Conservation (phyloP, 2,888 invertebrate genomes). For the Pasiphila rectangulata region DNA sequence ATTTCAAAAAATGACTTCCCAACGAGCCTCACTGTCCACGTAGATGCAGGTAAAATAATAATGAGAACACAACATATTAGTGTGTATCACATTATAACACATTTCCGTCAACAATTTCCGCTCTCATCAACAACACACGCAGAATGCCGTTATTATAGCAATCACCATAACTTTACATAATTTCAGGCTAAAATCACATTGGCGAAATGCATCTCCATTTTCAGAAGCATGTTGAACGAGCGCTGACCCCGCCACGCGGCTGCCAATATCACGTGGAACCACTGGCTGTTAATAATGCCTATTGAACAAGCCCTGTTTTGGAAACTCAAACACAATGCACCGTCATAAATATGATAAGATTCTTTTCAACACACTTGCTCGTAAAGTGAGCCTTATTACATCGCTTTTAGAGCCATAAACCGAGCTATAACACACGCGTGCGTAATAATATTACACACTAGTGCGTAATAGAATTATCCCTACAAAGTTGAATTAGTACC, state of each 20-base stretch:
- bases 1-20: too few species aligned
- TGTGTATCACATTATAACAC: too few species aligned
- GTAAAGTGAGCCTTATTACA: too few species aligned
- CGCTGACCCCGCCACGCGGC: slow-evolving; percentile 2
- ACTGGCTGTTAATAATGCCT: slow-evolving; percentile 11
- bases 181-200: slow-evolving; percentile 1
- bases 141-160: background rate
- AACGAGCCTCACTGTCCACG: too few species aligned
- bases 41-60: too few species aligned
- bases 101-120: background rate
- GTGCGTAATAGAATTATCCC: too few species aligned
- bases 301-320: slow-evolving; percentile 5
- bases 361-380: too few species aligned
- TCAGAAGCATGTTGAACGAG: background rate
- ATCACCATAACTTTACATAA: slow-evolving; percentile 4
- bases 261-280: slow-evolving; percentile 14
- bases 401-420: too few species aligned
- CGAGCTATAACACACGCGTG: too few species aligned
- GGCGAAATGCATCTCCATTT: background rate
- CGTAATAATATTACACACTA: too few species aligned
- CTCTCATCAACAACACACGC: background rate
- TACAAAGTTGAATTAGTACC: too few species aligned
- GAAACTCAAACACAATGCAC: slow-evolving; percentile 9
- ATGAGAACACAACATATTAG: too few species aligned
- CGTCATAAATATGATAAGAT: background rate